Base-by-base conservation (phyloP, 2,888 invertebrate species). In the Caenorhabditis wallacei region DNA sequence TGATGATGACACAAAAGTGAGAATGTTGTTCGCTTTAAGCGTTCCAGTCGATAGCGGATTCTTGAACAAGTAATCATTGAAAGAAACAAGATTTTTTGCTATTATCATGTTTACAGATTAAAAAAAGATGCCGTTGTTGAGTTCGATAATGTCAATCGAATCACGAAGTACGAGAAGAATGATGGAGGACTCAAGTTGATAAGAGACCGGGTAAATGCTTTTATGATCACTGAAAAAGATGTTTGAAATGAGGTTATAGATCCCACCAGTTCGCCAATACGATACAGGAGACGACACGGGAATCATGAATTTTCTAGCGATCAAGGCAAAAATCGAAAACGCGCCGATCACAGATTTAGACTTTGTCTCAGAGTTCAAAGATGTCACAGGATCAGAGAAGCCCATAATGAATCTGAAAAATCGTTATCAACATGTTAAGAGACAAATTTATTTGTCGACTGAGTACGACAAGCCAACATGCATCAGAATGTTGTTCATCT, bases 151-250 rank as follows among this genome's bases (percentile, higher is more conserved):
- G 26, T 24, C 2, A 26, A 54, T 26, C 24, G 54, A 26, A 54
- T 54, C 26, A 54, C 26, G 2, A 54, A 54, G 13, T 54, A 54
- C 26, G 16, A 54, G 26, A 54, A 54, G 13, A 54, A 54, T 5
- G 26, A 26, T 8, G 30, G 30, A 13, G 54, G 54, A 16, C 54
- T 54, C 1, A 11, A 11, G 22, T 26, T 54, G 26, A 16, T 24
- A 2, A 13, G 54, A 54, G 26, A 26, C 3, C 16, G 16, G 2
- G 54, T 54, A 54, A 54, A 10, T 7, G 37, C 37, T n/a, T n/a
- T n/a, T n/a, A n/a, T n/a, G n/a, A n/a, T n/a, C n/a, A n/a, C n/a
- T n/a, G n/a, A n/a, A 37, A 37, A 7, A 37, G 10, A 7, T 37
- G 37, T 37, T 37, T 37, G 4, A 37, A 37, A 37, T 37, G 37